Evolutionary conservation across 2,888 invertebrate genomes (phyloP).

Genomic region (Spodoptera picta): DNA sequence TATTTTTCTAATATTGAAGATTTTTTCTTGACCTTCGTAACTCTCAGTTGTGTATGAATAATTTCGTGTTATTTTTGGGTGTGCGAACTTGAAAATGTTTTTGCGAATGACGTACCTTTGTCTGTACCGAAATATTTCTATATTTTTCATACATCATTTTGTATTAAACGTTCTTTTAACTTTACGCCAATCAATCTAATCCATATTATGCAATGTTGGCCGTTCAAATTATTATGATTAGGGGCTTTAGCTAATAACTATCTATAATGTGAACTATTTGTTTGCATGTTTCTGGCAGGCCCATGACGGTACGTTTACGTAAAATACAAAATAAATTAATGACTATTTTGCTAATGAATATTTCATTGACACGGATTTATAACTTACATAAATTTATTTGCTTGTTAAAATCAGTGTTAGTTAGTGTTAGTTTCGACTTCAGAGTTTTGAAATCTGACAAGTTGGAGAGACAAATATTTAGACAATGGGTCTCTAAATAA

Average conservation of each 20-base stretch:
- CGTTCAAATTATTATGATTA: neutral
- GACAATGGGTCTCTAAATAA: too few species aligned
- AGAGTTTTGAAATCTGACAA: slow-evolving; percentile 1
- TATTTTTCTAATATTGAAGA: too few species aligned
- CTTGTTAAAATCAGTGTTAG: slow-evolving; percentile 1
- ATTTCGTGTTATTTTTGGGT: too few species aligned
- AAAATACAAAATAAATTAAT: slow-evolving; percentile 16
- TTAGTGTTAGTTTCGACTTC: neutral
- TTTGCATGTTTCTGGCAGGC: slow-evolving; percentile 10
- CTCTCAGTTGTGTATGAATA: too few species aligned
- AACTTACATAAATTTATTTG: slow-evolving; percentile 14
- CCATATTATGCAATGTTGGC: too few species aligned
- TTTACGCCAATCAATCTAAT: too few species aligned
- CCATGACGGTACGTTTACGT: slow-evolving; percentile 31
- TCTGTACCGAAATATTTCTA: too few species aligned
- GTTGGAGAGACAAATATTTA: neutral
- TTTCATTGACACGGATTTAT: slow-evolving; percentile 9
- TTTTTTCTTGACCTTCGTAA: too few species aligned
- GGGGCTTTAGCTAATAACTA: slow-evolving; percentile 12
- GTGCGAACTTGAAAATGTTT: too few species aligned
- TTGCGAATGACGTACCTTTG: too few species aligned
- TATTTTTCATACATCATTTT: too few species aligned
- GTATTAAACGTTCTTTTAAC: too few species aligned
- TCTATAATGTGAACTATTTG: slow-evolving; percentile 12
- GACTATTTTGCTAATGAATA: slow-evolving; percentile 20